Percentiles rank a stretch among this genome's conserved stretches.
These are phyloP conservation scores for Entomobrya multifasciata DNA, from an alignment of 2,888 invertebrate species.

Conservation along the genomic window DNA sequence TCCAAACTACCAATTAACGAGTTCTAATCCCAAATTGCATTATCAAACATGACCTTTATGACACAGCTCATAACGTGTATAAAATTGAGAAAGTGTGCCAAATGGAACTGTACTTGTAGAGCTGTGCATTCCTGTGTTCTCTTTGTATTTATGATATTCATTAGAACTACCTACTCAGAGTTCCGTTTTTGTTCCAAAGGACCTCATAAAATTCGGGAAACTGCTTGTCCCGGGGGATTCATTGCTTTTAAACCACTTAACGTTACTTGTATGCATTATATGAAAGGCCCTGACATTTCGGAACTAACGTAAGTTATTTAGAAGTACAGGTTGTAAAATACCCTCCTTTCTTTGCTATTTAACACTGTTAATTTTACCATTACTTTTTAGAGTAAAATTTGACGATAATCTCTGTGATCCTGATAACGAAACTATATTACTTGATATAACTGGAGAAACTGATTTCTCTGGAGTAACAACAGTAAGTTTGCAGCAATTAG, in stretches of 20 bases:
- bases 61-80: background rate
- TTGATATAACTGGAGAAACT: background rate
- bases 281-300: background rate
- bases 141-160: background rate
- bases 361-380: too few relatives aligned
- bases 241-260: constrained; percentile 38
- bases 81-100: background rate
- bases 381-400: too few relatives aligned
- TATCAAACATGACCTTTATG: background rate
- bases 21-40: background rate
- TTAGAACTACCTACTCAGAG: background rate
- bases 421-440: background rate
- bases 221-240: constrained; percentile 62
- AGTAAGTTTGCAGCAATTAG: too few relatives aligned
- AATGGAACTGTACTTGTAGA: background rate
- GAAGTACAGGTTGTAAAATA: too few relatives aligned
- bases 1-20: background rate
- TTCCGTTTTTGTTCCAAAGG: constrained; percentile 53
- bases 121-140: background rate
- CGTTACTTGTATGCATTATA: constrained; percentile 45
- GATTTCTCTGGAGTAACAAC: background rate
- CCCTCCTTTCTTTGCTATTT: too few relatives aligned
- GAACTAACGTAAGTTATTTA: constrained; percentile 31
- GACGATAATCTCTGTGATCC: background rate
- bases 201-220: constrained; percentile 52